phyloP scores from a whole-genome alignment of 1,140 invertebrate species.

The Globodera rostochiensis region DNA sequence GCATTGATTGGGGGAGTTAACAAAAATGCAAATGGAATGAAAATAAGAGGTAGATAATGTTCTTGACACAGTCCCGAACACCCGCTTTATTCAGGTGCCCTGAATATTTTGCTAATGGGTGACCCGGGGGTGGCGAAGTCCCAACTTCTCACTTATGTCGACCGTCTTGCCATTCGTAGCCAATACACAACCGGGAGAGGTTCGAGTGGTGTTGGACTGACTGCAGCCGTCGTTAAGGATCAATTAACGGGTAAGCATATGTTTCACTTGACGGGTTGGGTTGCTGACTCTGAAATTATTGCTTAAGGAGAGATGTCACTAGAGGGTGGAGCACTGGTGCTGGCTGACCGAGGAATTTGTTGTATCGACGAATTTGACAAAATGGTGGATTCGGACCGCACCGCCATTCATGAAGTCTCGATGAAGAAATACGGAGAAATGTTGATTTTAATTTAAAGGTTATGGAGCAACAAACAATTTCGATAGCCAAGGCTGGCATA shows the following conservation, averaged over 20 bases:
- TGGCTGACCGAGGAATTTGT: slow-evolving; percentile 94
- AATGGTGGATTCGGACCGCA: slow-evolving; percentile 92
- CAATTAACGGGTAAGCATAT: slow-evolving; percentile 76
- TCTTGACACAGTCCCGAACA: slow-evolving; percentile 6
- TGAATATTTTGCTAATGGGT: slow-evolving; percentile 98
- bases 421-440: neutral
- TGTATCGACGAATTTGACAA: slow-evolving; percentile 99
- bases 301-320: slow-evolving; percentile 82
- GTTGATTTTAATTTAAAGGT: slow-evolving; percentile 56
- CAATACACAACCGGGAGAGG: slow-evolving; percentile 96
- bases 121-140: slow-evolving; percentile 99
- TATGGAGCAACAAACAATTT: slow-evolving; percentile 99
- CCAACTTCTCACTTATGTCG: slow-evolving; percentile 91
- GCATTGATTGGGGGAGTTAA: slow-evolving; percentile 94
- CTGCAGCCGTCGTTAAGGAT: slow-evolving; percentile 96
- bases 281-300: no score
- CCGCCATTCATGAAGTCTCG: slow-evolving; percentile 91
- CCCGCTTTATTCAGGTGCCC: slow-evolving; percentile 74
- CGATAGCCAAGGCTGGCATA: slow-evolving; percentile 98
- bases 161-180: slow-evolving; percentile 85
- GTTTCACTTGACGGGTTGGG: neutral
- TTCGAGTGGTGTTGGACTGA: slow-evolving; percentile 94
- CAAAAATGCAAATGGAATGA: slow-evolving; percentile 77
- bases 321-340: slow-evolving; percentile 94
- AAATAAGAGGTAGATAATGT: slow-evolving; percentile 72